These are phyloP conservation scores for Gallirallus australis DNA, from an alignment of 2,797 vertebrate genomes.

Conservation along the genomic window DNA sequence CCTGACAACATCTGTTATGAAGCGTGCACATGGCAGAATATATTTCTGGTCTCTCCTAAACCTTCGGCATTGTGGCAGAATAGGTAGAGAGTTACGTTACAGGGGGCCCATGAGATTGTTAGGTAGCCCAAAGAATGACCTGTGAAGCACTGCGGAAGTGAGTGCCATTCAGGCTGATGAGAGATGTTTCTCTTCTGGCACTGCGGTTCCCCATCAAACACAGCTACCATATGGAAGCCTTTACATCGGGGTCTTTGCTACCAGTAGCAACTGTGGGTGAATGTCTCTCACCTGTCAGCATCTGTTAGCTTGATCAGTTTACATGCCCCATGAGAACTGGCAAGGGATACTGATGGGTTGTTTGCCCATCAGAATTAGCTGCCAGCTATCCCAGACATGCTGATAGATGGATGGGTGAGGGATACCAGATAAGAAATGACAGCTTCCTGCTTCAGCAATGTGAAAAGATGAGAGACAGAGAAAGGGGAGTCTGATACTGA, in stretches of 20 bases:
- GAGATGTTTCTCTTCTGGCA: neutral
- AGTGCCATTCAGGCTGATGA: neutral
- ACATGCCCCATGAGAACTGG: neutral
- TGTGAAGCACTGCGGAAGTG: neutral
- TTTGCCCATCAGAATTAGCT: constrained; percentile 19
- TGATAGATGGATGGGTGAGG: neutral
- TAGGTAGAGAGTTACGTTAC: neutral
- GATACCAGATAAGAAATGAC: constrained; percentile 11
- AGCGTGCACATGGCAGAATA: neutral
- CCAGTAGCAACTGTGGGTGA: neutral
- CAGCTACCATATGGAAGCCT: constrained; percentile 20
- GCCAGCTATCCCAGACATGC: neutral
- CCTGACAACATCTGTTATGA: neutral
- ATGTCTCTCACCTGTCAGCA: constrained; percentile 38
- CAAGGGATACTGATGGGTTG: neutral
- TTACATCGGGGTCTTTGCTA: neutral
- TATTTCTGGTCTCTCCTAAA: neutral
- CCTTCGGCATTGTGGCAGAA: neutral
- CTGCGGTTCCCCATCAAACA: neutral
- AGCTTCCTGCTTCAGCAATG: neutral
- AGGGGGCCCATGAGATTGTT: neutral
- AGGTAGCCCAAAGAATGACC: neutral
- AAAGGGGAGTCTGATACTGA: neutral
- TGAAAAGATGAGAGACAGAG: neutral
- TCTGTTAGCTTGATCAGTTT: constrained; percentile 27